phyloP scores from a whole-genome alignment of 2,888 invertebrate genomes.

The Hermaeophaga mercurialis region DNA sequence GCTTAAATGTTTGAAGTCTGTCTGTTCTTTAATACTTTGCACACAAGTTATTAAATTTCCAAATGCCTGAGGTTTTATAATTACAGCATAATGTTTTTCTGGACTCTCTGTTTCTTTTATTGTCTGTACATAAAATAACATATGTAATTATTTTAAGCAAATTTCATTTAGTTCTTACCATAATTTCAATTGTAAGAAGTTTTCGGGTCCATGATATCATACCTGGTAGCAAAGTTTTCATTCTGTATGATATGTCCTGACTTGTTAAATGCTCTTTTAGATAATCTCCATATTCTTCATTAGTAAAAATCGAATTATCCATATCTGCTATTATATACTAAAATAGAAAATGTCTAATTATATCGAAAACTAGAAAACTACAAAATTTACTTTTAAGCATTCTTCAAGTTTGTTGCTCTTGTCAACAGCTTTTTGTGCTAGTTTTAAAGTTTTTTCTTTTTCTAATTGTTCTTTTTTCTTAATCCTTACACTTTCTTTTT shows the following conservation, averaged over 20 bases:
- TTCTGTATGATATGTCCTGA: constrained; percentile 46
- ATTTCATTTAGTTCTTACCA: too few species aligned
- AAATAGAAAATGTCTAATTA: background rate
- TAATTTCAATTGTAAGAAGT: constrained; percentile 40
- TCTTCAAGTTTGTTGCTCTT: constrained; percentile 42
- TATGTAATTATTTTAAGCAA: background rate
- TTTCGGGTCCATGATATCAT: constrained; percentile 57
- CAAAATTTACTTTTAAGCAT: constrained; percentile 45
- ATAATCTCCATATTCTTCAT: constrained; percentile 44
- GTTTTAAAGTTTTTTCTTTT: constrained; percentile 27
- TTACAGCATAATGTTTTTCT: constrained; percentile 52
- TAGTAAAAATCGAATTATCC: constrained; percentile 44
- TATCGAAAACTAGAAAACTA: too few species aligned
- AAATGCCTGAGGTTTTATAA: constrained; percentile 56
- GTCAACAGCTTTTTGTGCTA: background rate
- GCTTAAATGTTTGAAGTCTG: constrained; percentile 49
- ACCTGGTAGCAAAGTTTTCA: constrained; percentile 50
- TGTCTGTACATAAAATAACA: too few species aligned
- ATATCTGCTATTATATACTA: constrained; percentile 50
- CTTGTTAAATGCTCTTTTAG: constrained; percentile 47
- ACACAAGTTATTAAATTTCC: constrained; percentile 50
- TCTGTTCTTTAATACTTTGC: constrained; percentile 44
- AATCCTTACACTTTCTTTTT: constrained; percentile 2
- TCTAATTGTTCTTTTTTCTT: constrained; percentile 25
- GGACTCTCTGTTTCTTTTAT: constrained; percentile 39